Conservation (phyloP, 2,888 invertebrate species). For the Volucella inflata region DNA sequence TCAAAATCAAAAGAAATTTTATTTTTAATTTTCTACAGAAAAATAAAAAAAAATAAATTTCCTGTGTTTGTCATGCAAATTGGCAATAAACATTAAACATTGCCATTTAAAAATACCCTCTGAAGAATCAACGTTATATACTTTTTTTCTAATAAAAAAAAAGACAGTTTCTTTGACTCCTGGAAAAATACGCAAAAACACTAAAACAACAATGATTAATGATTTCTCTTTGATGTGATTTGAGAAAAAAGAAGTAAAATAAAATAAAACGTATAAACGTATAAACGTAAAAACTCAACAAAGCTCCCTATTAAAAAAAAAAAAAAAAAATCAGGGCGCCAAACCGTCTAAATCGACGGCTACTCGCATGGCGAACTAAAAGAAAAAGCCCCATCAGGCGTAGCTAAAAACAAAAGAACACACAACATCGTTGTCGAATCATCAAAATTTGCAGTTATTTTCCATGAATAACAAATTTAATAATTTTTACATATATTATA, state of each 20-base stretch:
- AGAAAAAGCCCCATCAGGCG: constrained; percentile 31
- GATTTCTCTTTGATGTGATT: constrained; percentile 63
- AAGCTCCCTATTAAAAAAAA: constrained; percentile 5
- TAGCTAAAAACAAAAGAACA: constrained; percentile 24
- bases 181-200: constrained; percentile 34
- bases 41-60: constrained; percentile 26
- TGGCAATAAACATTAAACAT: constrained; percentile 39
- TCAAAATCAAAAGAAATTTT: constrained; percentile 36
- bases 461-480: constrained; percentile 57
- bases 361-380: constrained; percentile 14
- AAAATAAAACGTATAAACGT: constrained; percentile 38
- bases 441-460: constrained; percentile 55
- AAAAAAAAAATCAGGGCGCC: constrained; percentile 69
- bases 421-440: constrained; percentile 38
- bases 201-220: constrained; percentile 55
- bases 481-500: constrained; percentile 41
- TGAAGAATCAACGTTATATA: not conserved
- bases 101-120: constrained; percentile 13
- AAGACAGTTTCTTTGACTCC: constrained; percentile 1
- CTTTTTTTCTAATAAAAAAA: constrained; percentile 12
- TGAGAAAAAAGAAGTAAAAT: constrained; percentile 22
- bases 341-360: constrained; percentile 59
- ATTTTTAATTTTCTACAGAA: constrained; percentile 27
- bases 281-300: constrained; percentile 19
- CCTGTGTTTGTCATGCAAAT: constrained; percentile 48